Evolutionary conservation across 1,140 invertebrate species (phyloP).

Genomic region (Drosophila ficusphila): DNA sequence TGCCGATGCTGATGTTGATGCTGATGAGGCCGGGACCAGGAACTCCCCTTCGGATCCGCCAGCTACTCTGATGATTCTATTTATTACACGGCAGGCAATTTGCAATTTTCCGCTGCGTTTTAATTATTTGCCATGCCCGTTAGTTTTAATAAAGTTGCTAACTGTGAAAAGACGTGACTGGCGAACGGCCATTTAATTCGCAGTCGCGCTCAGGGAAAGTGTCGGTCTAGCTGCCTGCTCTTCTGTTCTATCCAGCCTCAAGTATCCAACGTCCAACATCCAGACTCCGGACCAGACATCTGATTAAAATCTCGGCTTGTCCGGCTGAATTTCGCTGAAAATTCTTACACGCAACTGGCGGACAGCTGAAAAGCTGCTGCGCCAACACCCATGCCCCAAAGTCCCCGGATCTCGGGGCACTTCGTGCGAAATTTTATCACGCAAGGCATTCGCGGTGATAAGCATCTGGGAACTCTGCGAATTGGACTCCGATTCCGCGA

Average conservation of each 20-base stretch:
- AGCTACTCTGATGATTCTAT: constrained; percentile 72
- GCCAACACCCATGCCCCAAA: constrained; percentile 65
- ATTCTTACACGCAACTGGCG: constrained; percentile 71
- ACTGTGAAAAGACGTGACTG: constrained; percentile 80
- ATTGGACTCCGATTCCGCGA: constrained; percentile 35
- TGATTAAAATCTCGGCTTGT: constrained; percentile 75
- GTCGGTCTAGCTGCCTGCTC: constrained; percentile 33
- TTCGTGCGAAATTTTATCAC: constrained; percentile 79
- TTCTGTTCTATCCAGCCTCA: neutral
- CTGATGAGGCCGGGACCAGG: constrained; percentile 7
- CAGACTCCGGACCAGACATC: constrained; percentile 42
- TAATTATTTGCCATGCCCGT: constrained; percentile 78
- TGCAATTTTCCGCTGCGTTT: constrained; percentile 72
- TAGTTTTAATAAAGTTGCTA: constrained; percentile 82
- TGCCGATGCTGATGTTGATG: constrained; percentile 43
- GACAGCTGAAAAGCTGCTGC: constrained; percentile 77
- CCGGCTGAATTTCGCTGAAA: constrained; percentile 66
- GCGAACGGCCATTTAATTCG: constrained; percentile 74
- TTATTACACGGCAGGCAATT: constrained; percentile 77
- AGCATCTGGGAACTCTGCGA: constrained; percentile 34
- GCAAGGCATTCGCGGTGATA: constrained; percentile 69
- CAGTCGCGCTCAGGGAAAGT: constrained; percentile 72
- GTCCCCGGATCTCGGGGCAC: constrained; percentile 19
- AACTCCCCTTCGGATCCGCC: constrained; percentile 23
- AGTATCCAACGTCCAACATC: neutral